Evolutionary conservation across 1,140 invertebrate species (phyloP).

Genomic region (Eumeta japonica): DNA sequence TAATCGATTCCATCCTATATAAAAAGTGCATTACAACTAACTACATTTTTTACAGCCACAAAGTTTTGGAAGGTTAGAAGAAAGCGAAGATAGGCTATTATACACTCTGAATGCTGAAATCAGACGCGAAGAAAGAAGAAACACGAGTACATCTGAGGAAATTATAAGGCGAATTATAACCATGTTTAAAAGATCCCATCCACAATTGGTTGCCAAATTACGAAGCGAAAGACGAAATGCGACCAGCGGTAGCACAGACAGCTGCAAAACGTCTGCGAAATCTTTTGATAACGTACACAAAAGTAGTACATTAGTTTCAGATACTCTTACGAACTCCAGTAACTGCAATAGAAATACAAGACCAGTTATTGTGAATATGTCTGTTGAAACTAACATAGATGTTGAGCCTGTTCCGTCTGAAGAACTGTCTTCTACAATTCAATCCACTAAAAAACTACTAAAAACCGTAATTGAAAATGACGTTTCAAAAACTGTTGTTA

Average conservation of each 20-base stretch:
- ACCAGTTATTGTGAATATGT: no score
- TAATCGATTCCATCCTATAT: no score
- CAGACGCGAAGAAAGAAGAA: constrained; percentile 27
- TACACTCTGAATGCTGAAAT: constrained; percentile 40
- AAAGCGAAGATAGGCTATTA: constrained; percentile 24
- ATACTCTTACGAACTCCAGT: no score
- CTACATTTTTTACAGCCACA: constrained; percentile 23
- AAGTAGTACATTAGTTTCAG: no score
- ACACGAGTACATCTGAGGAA: constrained; percentile 16
- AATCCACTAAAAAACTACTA: constrained; percentile 33
- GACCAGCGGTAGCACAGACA: no score
- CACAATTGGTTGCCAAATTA: constrained; percentile 23
- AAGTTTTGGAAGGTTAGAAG: constrained; percentile 16
- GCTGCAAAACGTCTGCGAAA: no score
- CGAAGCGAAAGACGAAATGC: no score
- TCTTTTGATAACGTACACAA: no score
- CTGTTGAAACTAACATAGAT: no score
- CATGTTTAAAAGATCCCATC: constrained; percentile 36
- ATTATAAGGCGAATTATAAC: constrained; percentile 20
- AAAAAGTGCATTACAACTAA: constrained; percentile 13
- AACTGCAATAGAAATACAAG: no score
- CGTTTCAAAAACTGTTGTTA: constrained; percentile 1
- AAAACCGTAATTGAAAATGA: constrained; percentile 16
- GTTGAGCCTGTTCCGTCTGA: no score
- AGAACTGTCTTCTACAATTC: no score